Evolutionary conservation across 2,797 vertebrate genomes (phyloP), one percentile per base, ranked within the genome.

Genomic region (Silurus lanzhouensis): DNA sequence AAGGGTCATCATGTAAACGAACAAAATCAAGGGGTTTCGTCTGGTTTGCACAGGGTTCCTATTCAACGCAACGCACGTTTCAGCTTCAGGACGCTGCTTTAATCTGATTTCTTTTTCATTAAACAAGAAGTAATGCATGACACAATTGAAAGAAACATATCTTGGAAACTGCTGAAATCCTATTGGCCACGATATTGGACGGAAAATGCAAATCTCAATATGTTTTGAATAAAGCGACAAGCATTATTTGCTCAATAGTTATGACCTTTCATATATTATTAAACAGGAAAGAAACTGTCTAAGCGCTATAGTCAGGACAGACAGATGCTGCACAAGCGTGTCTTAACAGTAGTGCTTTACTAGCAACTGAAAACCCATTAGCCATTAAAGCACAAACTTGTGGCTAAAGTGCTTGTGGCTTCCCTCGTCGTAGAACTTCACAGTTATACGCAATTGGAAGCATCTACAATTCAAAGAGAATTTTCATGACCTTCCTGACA

Each of bases 181-280:
- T 44, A 48, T 5, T 80, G 78, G 61, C 44, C n/a, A 25, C 6
- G 1, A 3, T 38, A 38, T 38, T 38, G 15, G 38, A 22, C 58
- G 48, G 52, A 13, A 5, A 78, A 31, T 2, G 20, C 25, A n/a
- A n/a, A 63, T 25, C 20, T 78, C 12, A 84, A 60, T 58, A 14
- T 48, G 55, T 7, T 84, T 55, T 52, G 25, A 72, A 71, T 80
- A 71, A 79, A 64, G 61, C 9, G 38, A 44, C 58, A 80, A 25
- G 44, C 13, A 27, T 81, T 67, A 27, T 31, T 72, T 85, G 84
- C 9, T 12, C 60, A 60, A 60, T 58, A 13, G 19, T 8, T 38
- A 31, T 55, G 38, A 55, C 17, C 17, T 72, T 38, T 14, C 8
- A 74, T 31, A 22, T 52, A 52, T 14, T 52, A 52, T 46, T 78